These are phyloP conservation scores for Campylorhamphus procurvoides DNA, from an alignment of 2,113 vertebrate species.

Conservation along the genomic window DNA sequence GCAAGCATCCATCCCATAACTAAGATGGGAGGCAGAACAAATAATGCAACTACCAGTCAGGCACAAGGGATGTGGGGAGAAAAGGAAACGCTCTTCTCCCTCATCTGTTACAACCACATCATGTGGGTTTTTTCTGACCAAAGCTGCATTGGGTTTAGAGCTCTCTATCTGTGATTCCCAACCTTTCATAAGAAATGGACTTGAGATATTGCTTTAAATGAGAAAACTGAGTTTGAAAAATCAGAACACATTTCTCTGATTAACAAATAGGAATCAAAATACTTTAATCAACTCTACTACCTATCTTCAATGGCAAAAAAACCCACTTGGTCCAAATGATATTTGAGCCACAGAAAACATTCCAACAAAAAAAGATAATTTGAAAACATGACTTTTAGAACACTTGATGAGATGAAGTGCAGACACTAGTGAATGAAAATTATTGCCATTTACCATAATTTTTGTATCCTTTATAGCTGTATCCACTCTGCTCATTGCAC, in stretches of 20 bases:
- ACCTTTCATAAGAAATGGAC: not conserved
- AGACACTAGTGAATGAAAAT: not conserved
- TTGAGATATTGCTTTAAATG: not conserved
- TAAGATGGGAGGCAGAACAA: constrained; percentile 1
- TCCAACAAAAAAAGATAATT: not conserved
- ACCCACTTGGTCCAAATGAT: not conserved
- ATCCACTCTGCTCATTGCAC: not conserved
- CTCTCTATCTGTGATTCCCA: not conserved
- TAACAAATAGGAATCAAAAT: not conserved
- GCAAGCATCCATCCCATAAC: not conserved
- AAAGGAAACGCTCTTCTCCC: not conserved
- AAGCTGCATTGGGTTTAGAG: not conserved
- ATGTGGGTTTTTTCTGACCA: not conserved
- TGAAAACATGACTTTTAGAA: not conserved
- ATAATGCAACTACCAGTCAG: not conserved
- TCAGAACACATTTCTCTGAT: not conserved
- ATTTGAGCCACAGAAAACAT: not conserved
- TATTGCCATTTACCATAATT: not conserved
- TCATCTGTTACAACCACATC: not conserved
- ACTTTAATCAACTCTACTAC: not conserved
- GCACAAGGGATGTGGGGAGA: not conserved
- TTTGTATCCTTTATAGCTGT: not conserved
- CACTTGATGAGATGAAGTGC: not conserved
- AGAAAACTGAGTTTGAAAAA: not conserved
- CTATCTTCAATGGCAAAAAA: not conserved